phyloP scores from a whole-genome alignment of 2,113 vertebrate species.

The Sciurus niger region DNA sequence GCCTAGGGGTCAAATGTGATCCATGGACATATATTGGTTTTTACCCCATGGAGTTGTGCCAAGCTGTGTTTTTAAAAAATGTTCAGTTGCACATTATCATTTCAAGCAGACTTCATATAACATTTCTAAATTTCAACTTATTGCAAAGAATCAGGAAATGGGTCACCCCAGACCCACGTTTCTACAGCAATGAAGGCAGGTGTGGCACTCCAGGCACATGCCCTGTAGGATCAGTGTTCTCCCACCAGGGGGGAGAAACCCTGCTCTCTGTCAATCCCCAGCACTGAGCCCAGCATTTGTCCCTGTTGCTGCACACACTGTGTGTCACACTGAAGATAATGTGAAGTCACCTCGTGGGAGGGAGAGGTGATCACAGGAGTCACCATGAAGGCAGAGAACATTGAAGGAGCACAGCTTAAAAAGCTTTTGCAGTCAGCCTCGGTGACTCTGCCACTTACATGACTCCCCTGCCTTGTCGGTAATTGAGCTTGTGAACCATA shows the following conservation, averaged over 20 bases:
- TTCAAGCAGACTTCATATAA: too few species aligned
- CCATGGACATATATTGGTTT: background rate
- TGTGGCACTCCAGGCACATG: background rate
- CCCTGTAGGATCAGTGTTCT: background rate
- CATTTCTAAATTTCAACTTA: too few species aligned
- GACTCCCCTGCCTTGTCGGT: background rate
- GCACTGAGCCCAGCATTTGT: background rate
- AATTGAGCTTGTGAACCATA: background rate
- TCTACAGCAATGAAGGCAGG: too few species aligned
- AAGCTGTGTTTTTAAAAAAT: too few species aligned
- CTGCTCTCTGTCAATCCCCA: accelerated
- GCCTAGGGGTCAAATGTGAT: background rate
- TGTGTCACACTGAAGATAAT: background rate
- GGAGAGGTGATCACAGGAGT: accelerated
- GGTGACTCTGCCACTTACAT: too few species aligned
- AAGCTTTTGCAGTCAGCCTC: background rate
- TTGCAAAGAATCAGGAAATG: too few species aligned
- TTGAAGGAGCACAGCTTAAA: background rate
- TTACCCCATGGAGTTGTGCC: too few species aligned
- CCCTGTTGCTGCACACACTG: background rate
- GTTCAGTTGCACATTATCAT: too few species aligned
- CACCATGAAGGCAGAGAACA: background rate
- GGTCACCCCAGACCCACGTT: too few species aligned
- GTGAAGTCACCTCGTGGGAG: background rate
- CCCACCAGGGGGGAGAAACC: too few species aligned